A percentile compares a stretch with the other conserved stretches of the same genome.
phyloP scores from a whole-genome alignment of 2,113 vertebrate genomes.

The Theropithecus gelada region DNA sequence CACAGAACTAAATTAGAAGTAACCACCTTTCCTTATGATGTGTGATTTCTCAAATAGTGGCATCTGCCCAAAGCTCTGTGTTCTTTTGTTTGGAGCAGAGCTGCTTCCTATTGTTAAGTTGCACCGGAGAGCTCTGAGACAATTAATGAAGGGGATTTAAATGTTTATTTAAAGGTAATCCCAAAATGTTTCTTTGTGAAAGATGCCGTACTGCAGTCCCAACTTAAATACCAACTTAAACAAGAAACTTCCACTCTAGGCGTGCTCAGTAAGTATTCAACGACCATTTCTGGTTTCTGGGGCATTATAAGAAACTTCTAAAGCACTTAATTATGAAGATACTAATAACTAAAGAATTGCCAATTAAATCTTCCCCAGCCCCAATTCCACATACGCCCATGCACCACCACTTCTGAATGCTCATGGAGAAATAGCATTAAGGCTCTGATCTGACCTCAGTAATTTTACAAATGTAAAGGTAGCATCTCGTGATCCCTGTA shows the following conservation, averaged over 20 bases:
- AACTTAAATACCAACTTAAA: constrained; percentile 39
- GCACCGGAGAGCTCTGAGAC: not conserved
- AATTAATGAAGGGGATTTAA: not conserved
- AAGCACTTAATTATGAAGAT: constrained; percentile 47
- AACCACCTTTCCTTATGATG: not conserved
- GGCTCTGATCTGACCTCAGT: not conserved
- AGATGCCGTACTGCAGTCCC: not conserved
- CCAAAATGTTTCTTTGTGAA: not conserved
- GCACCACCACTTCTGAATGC: not conserved
- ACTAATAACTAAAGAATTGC: constrained; percentile 11
- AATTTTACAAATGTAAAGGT: constrained; percentile 54
- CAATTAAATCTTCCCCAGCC: not conserved
- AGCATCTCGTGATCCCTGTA: constrained; percentile 69
- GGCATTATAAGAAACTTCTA: not conserved
- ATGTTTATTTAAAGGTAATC: not conserved
- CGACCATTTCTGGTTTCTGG: not conserved
- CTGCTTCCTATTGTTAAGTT: not conserved
- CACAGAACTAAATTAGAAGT: not conserved
- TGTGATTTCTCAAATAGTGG: not conserved
- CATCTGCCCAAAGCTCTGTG: not conserved
- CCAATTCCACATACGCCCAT: not conserved
- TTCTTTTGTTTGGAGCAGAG: not conserved
- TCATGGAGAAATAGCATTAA: not conserved
- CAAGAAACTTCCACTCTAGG: not conserved
- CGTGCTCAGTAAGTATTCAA: constrained; percentile 16